Evolutionary conservation across 1,140 invertebrate genomes (phyloP), one percentile per base, ranked within the genome.

Genomic region (Heterodera schachtii): DNA sequence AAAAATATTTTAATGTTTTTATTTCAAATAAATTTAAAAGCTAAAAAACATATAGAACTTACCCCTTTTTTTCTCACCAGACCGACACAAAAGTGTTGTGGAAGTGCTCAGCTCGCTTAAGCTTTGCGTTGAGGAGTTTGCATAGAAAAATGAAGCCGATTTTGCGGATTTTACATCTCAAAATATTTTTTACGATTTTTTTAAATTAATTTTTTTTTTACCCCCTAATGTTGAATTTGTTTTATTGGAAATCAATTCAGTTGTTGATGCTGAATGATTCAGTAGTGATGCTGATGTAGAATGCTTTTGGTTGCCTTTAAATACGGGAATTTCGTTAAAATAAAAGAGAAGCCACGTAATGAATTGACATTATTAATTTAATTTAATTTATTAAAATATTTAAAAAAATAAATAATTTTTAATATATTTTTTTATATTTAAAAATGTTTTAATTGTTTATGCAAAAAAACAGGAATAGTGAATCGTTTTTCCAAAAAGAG

Each of bases 31-130:
- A n/a, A 69, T 21, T 16, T 31, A 31, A 31, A 31, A 31, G 6
- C 41, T 71, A 31, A 2, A 71, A 31, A 9, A 9, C 6, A 9
- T 1, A n/a, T 2, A 71, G 3, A 46, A 71, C 21, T 2, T 3
- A 71, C 69, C 69, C 44, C 69, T 21, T 43, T 71, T 71, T 71
- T 71, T 46, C 9, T 78, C 70, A n/a, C 47, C 52, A 41, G 57
- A 64, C 70, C 44, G 66, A 49, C 31, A 78, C 70, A 78, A 70
- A 64, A 78, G 64, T n/a, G 77, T 69, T 47, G 77, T 49, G 70
- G 77, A 78, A 9, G 64, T n/a, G 47, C 49, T 47, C n/a, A 64
- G 70, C 49, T 78, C 77, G n/a, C 60, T 78, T 49, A 78, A 69
- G 31, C 57, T 66, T 64, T 44, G 77, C 44, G 77, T 78, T 71